These are phyloP conservation scores for Oncorhynchus keta DNA, from an alignment of 2,113 vertebrate genomes.

Conservation along the genomic window DNA sequence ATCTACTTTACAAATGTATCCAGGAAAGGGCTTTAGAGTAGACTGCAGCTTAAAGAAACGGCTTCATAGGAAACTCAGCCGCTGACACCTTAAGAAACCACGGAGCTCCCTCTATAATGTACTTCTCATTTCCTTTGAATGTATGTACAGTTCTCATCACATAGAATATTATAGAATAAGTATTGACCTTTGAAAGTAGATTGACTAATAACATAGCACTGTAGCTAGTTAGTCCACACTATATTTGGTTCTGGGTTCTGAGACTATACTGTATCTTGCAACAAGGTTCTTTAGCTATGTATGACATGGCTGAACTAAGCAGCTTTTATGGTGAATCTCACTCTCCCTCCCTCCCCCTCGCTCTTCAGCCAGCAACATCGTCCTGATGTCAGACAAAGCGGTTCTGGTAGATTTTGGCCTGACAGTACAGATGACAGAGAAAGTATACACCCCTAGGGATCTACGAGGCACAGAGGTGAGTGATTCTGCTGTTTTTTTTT, in stretches of 20 bases:
- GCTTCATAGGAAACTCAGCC: too few species aligned
- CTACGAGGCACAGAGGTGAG: constrained; percentile 95
- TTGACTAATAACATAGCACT: too few species aligned
- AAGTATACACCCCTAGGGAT: constrained; percentile 89
- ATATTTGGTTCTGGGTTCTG: too few species aligned
- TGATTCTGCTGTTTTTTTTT: background rate
- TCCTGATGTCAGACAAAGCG: constrained; percentile 96
- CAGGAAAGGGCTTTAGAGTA: too few species aligned
- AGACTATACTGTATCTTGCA: background rate
- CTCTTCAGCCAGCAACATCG: constrained; percentile 91
- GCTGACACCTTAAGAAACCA: too few species aligned
- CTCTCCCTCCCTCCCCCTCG: background rate
- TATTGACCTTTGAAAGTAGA: background rate
- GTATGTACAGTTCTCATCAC: background rate
- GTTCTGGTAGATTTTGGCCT: constrained; percentile 97
- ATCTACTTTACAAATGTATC: background rate
- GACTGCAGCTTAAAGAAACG: too few species aligned
- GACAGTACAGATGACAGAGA: constrained; percentile 94
- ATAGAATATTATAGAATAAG: background rate
- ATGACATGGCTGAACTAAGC: background rate
- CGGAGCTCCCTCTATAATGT: background rate
- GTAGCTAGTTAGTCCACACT: too few species aligned
- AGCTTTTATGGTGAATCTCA: background rate
- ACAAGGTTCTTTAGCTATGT: background rate
- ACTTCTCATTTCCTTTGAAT: background rate